Conservation (phyloP, 1,140 invertebrate genomes). For the Pygmarrhopalites habei region DNA sequence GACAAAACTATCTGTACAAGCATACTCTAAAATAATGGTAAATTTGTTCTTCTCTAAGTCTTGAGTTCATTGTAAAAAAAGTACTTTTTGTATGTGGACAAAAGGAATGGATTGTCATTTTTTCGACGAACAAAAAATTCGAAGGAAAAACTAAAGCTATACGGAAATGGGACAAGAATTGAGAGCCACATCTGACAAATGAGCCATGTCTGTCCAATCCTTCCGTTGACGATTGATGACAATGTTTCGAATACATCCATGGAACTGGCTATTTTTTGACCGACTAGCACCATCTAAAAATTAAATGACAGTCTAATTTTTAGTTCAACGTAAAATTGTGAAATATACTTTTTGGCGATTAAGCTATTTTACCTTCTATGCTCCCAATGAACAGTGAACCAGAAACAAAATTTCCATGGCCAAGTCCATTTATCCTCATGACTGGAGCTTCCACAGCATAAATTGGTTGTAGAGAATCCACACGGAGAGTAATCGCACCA, state of each 20-base stretch:
- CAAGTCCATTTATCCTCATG: not conserved
- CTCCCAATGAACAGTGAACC: slow-evolving; percentile 74
- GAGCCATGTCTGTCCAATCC: slow-evolving; percentile 77
- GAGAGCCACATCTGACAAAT: slow-evolving; percentile 70
- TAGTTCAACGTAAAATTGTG: too few species aligned
- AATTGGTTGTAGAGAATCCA: slow-evolving; percentile 17
- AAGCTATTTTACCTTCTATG: too few species aligned
- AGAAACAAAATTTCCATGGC: not conserved
- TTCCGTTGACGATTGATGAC: slow-evolving; percentile 57
- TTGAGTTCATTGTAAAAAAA: too few species aligned
- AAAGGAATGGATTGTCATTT: too few species aligned
- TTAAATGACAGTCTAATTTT: too few species aligned
- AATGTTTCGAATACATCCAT: slow-evolving; percentile 82
- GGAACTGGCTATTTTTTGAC: slow-evolving; percentile 71
- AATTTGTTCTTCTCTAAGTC: too few species aligned
- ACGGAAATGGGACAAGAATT: slow-evolving; percentile 75
- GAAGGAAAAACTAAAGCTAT: too few species aligned
- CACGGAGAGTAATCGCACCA: slow-evolving; percentile 40
- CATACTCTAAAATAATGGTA: too few species aligned
- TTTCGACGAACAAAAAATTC: too few species aligned
- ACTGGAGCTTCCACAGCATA: slow-evolving; percentile 22
- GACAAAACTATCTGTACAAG: too few species aligned
- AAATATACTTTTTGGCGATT: too few species aligned
- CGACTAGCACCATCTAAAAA: slow-evolving; percentile 52
- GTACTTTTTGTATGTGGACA: too few species aligned